Evolutionary conservation across 2,797 vertebrate species (phyloP), one percentile per base, ranked within the genome.

Genomic region (Danio aesculapii): DNA sequence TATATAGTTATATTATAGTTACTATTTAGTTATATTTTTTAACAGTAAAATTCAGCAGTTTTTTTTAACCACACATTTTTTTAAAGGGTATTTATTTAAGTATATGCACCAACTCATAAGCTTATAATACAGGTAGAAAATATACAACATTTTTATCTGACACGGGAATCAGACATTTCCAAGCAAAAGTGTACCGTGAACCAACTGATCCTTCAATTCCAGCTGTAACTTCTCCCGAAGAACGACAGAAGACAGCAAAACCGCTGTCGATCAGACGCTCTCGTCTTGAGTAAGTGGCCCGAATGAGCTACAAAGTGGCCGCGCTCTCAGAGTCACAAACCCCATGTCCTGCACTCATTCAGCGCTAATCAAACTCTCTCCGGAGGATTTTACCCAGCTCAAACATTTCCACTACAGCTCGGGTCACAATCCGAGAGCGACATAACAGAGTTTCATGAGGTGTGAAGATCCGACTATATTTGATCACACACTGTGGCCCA

Each of bases 381-480:
- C 77, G 81, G 85, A 90, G 77, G 85, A 92, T 91, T 86, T 58
- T 69, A 86, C 79, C 77, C 76, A 88, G 67, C 77, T 84, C 84
- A 87, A 88, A 86, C 59, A 80, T 66, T 84, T 91, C 87, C 87
- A 88, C 90, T 85, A 91, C 91, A 90, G 88, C 13, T 19, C 70
- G 53, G 44, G 84, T 71, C 87, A 84, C 61, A 91, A 88, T 90
- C 89, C 86, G 84, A 85, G 84, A 81, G 83, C 79, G 83, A 91
- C 88, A 74, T 75, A 79, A 83, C 86, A 87, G 84, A 87, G 84
- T 88, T 90, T 89, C 88, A 89, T 77, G 79, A 89, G 86, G 84
- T 83, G 86, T 41, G 85, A 86, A 88, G 76, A 84, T 80, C 82
- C 69, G 79, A 19, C 39, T 55, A 72, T 62, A 57, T 13, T 59